Conservation (phyloP, 2,797 vertebrate genomes). For the Mus spretus region DNA sequence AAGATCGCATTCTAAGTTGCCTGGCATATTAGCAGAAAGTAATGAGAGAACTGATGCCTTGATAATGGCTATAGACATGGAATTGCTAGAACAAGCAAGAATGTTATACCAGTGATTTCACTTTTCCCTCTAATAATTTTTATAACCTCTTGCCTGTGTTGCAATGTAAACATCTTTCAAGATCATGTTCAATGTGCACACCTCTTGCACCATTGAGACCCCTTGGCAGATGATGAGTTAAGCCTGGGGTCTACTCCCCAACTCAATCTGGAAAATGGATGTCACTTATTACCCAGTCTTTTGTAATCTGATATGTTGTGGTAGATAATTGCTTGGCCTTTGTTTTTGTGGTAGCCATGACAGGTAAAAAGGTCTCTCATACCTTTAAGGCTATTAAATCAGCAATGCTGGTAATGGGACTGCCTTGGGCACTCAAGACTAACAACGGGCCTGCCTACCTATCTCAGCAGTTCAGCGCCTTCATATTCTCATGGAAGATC, state of each 20-base stretch:
- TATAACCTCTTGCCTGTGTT: background rate
- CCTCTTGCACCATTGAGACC: background rate
- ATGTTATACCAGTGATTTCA: background rate
- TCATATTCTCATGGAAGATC: background rate
- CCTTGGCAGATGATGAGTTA: background rate
- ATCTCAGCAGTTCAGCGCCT: background rate
- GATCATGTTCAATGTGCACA: background rate
- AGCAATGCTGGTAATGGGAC: background rate
- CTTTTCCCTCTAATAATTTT: background rate
- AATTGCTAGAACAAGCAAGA: background rate
- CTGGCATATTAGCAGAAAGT: background rate
- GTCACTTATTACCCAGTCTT: background rate
- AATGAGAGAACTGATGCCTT: no score
- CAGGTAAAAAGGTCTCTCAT: background rate
- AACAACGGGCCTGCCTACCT: background rate
- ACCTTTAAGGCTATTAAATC: background rate
- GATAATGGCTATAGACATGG: no score
- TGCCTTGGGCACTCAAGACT: background rate
- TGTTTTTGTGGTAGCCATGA: background rate
- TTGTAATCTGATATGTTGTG: background rate
- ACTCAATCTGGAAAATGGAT: background rate
- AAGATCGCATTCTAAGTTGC: background rate
- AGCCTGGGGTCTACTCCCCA: background rate
- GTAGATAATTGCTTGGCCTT: background rate
- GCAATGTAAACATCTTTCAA: background rate